Evolutionary conservation across 2,888 invertebrate species (phyloP).

Genomic region (Tanypteryx hageni): DNA sequence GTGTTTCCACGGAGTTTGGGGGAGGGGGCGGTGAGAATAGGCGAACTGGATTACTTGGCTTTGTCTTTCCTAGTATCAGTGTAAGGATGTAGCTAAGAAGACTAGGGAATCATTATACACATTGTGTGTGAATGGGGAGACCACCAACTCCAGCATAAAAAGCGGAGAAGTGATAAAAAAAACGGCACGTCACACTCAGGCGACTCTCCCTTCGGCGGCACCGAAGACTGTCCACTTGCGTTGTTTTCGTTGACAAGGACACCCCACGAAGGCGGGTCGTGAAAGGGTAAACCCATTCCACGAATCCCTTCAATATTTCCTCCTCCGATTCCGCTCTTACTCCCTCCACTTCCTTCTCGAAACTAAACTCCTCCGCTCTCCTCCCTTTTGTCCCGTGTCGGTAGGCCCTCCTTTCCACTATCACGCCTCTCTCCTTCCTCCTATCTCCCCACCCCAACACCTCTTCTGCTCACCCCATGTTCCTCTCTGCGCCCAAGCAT

Average conservation of each 20-base stretch:
- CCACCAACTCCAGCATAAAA: no score
- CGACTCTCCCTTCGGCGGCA: neutral
- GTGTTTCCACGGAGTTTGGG: no score
- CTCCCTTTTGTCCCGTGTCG: neutral
- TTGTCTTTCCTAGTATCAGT: no score
- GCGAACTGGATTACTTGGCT: no score
- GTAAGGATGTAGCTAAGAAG: no score
- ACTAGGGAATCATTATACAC: no score
- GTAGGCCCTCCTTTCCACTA: neutral
- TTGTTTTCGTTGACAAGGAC: conserved; percentile 14
- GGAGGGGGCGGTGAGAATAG: no score
- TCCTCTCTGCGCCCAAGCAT: neutral
- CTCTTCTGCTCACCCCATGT: neutral
- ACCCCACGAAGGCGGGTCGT: neutral
- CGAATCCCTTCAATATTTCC: neutral
- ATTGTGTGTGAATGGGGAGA: no score
- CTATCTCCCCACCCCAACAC: neutral
- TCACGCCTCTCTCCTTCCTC: neutral
- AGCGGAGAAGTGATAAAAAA: no score
- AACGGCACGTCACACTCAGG: neutral
- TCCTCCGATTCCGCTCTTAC: neutral
- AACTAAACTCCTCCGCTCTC: neutral
- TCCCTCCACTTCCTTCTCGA: neutral
- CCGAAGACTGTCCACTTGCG: neutral
- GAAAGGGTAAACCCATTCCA: conserved; percentile 11